A percentile compares a stretch with the other conserved stretches of the same genome.
Evolutionary conservation across 2,797 vertebrate genomes (phyloP).

Genomic region (Danio aesculapii): DNA sequence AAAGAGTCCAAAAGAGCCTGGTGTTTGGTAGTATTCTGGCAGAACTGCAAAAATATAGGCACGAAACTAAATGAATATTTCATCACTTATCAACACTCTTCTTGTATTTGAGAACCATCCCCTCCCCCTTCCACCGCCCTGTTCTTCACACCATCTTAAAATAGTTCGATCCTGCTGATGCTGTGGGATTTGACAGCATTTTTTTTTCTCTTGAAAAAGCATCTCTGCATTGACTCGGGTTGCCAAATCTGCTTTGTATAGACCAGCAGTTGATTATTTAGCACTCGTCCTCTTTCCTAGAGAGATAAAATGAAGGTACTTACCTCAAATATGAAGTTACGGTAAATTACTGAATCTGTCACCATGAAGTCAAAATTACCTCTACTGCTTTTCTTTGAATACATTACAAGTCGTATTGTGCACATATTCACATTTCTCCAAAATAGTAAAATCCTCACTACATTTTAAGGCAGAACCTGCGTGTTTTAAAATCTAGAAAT

Average conservation of each 20-base stretch:
- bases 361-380: background rate
- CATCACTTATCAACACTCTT: constrained; percentile 59
- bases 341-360: background rate
- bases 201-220: constrained; percentile 15
- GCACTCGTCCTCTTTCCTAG: background rate
- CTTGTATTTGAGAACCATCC: constrained; percentile 32
- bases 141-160: constrained; percentile 54
- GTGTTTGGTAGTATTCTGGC: background rate
- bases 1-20: background rate
- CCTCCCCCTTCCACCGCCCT: constrained; percentile 15
- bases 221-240: background rate
- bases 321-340: background rate
- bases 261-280: constrained; percentile 32
- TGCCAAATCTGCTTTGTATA: constrained; percentile 37
- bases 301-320: background rate
- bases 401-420: background rate
- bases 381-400: background rate
- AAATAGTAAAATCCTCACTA: background rate
- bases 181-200: constrained; percentile 31
- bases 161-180: constrained; percentile 55
- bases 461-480: background rate
- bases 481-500: background rate
- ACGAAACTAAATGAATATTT: constrained; percentile 48
- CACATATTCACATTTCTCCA: background rate
- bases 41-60: background rate